These are phyloP conservation scores for Anolis sagrei DNA, from an alignment of 2,113 vertebrate species.

Conservation along the genomic window DNA sequence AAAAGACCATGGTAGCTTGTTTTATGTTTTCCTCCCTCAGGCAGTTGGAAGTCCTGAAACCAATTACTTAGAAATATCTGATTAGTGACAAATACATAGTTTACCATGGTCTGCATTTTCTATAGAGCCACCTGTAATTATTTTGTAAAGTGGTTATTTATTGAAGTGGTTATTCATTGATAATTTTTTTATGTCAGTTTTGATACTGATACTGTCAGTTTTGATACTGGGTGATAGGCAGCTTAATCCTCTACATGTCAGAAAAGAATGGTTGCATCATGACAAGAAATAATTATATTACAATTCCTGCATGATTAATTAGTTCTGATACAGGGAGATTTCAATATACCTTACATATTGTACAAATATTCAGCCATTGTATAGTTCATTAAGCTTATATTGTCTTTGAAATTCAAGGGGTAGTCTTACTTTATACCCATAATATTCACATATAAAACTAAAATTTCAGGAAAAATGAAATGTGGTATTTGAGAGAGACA, in stretches of 20 bases:
- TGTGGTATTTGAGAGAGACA: neutral
- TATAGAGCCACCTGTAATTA: neutral
- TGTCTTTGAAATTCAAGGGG: neutral
- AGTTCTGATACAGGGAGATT: neutral
- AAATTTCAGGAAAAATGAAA: slow-evolving; percentile 23
- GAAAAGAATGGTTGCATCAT: neutral
- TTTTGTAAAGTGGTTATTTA: too few relatives aligned
- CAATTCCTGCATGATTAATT: neutral
- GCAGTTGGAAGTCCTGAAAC: neutral
- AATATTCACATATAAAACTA: neutral
- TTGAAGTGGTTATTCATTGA: too few relatives aligned
- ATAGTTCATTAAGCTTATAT: neutral
- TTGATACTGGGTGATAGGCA: neutral
- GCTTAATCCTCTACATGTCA: neutral
- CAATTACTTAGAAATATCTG: neutral
- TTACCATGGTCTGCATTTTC: neutral
- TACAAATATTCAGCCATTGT: neutral
- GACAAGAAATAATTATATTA: neutral
- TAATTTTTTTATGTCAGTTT: too few relatives aligned
- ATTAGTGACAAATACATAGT: neutral
- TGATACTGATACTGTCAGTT: too few relatives aligned
- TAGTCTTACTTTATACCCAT: neutral
- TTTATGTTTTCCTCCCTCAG: neutral
- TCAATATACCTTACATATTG: neutral
- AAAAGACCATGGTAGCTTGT: neutral